These are phyloP conservation scores for Eunapius fragilis DNA, from an alignment of 37 sponge, comb jelly and placozoan genomes.

Conservation along the genomic window DNA sequence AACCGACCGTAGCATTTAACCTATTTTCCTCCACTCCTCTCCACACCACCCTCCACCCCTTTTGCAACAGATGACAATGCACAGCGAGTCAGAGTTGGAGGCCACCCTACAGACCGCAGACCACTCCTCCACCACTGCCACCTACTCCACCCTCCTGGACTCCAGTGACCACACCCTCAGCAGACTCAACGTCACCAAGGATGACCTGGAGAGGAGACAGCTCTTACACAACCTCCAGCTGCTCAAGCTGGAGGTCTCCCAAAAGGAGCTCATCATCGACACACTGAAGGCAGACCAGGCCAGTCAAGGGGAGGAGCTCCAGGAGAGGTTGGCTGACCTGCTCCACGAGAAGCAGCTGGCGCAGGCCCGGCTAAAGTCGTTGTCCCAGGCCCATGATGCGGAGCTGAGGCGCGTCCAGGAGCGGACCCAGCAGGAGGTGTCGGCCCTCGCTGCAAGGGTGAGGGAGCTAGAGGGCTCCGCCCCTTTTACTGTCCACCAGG, in stretches of 20 bases:
- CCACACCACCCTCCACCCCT: not conserved
- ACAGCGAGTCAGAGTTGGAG: constrained; percentile 14
- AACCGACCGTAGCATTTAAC: not conserved
- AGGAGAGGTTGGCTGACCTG: constrained; percentile 70
- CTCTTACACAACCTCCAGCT: constrained; percentile 75
- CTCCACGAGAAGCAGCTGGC: constrained; percentile 69
- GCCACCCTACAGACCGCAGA: constrained; percentile 15
- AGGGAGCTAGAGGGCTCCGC: constrained; percentile 17
- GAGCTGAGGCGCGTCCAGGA: constrained; percentile 33
- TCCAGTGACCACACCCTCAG: constrained; percentile 16
- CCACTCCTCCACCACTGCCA: constrained; percentile 21
- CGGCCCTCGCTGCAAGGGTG: not conserved
- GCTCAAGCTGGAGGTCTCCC: constrained; percentile 81
- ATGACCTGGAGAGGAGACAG: constrained; percentile 68
- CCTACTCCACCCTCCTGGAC: constrained; percentile 56
- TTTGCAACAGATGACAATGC: not conserved
- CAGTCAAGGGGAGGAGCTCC: constrained; percentile 62
- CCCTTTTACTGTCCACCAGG: not conserved
- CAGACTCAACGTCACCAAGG: constrained; percentile 41
- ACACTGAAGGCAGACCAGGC: constrained; percentile 60
- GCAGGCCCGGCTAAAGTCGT: constrained; percentile 40
- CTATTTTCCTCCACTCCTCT: not conserved
- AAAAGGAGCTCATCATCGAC: constrained; percentile 77
- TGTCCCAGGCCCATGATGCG: constrained; percentile 42
- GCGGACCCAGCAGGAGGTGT: constrained; percentile 18